Base-by-base conservation (phyloP, 2,797 vertebrate species). In the Bradypus variegatus region DNA sequence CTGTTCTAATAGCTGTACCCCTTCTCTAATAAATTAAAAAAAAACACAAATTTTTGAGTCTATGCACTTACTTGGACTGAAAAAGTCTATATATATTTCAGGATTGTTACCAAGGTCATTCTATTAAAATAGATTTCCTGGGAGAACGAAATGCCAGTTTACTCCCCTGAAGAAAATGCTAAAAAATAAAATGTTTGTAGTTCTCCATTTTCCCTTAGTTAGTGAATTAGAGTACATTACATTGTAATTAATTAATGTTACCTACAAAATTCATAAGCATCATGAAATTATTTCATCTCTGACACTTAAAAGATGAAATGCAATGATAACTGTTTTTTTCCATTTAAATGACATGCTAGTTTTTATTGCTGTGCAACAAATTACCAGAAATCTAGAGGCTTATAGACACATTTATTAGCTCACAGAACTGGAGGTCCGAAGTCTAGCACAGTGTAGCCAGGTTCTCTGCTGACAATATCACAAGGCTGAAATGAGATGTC, bases 61-160 rank as follows among this genome's bases (percentile, higher is more conserved):
- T 48, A 25, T 89, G 64, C 6, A 58, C 86, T 93, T 82, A 38
- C 13, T 87, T 77, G 70, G 69, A 70, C 91, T 65, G 18, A 88
- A 91, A 60, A 70, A 69, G 31, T 69, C 14, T 76, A 91, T 53
- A 58, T 88, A 27, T 81, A 89, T 76, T 86, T 90, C 41, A 94
- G 62, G 31, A 83, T 64, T 85, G 25, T 64, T 84, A 82, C 36
- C 64, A 91, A 95, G 33, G 29, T 70, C 84, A 81, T 84, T 89
- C 78, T 27, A 93, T 70, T 93, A 90, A 95, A 88, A 88, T 55
- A 86, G 69, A 92, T 93, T 93, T 93, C 65, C n/a, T 9, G 55
- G 64, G 31, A 38, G 48, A 92, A 91, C 14, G 85, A 91, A 89
- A 94, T 84, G n/a, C 60, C 53, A 80, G 38, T 27, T 67, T 21